Conservation (phyloP, 2,888 invertebrate genomes). For the Lamellibrachia columna region DNA sequence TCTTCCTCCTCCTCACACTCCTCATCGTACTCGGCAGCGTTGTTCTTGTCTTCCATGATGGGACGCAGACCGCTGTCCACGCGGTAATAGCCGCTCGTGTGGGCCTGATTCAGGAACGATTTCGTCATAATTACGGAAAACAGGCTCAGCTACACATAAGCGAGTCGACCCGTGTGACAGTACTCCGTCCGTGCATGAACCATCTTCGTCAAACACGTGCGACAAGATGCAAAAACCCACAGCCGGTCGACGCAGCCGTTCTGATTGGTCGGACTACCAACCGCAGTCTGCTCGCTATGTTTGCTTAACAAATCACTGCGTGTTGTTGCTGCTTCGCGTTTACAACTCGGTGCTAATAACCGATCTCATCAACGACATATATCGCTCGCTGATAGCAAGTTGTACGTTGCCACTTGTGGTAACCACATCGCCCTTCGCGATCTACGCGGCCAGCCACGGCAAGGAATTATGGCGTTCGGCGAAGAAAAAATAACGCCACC, state of each 20-base stretch:
- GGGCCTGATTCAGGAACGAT: neutral
- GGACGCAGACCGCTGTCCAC: neutral
- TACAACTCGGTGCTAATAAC: neutral
- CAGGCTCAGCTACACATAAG: neutral
- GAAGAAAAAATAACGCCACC: neutral
- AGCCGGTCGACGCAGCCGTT: neutral
- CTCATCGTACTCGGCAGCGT: neutral
- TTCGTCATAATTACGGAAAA: neutral
- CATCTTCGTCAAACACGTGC: constrained; percentile 3
- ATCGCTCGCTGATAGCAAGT: neutral
- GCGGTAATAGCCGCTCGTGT: neutral
- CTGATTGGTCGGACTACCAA: neutral
- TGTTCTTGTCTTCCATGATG: neutral
- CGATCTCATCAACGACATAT: neutral
- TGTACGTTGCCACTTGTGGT: neutral
- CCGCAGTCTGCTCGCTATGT: neutral
- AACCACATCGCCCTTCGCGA: neutral
- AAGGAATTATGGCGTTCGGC: neutral
- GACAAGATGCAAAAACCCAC: constrained; percentile 16
- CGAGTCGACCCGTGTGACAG: neutral
- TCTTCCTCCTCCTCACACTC: neutral
- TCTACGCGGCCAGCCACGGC: neutral
- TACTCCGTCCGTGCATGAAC: neutral
- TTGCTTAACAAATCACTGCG: constrained; percentile 16
- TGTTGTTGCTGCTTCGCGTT: neutral